Base-by-base conservation (phyloP, 2,888 invertebrate species). In the Trichogramma evanescens region DNA sequence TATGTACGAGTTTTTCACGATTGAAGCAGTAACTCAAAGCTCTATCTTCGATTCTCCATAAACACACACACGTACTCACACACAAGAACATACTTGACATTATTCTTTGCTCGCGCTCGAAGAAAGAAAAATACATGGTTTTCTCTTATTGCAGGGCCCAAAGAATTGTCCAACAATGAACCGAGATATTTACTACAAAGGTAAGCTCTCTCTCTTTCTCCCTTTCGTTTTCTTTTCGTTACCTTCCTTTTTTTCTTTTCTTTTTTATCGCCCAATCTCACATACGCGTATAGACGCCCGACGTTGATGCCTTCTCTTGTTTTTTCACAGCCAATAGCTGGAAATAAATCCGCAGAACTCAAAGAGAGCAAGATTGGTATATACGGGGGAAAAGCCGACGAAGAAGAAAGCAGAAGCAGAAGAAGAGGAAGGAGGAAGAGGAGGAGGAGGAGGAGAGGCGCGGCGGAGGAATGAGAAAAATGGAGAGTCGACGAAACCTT, bases 131-230 rank as follows among this genome's bases (percentile, higher is more conserved):
- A 13, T 13, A 13, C 13, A 13, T 2, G 13, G 38, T 56, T 53
- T 54, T 71, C 84, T 85, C 78, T 61, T 54, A 9, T 59, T 59
- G 57, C 83, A 88, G 82, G 86, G 84, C 67, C 88, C 87, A 65
- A 91, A 91, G 79, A 89, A 90, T 76, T 93, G 93, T 79, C 92
- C 93, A 60, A 93, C 90, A 73, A 93, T 93, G 93, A 89, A 92
- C 82, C 89, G 89, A 79, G 91, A 93, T 76, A 91, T 93, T 80
- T 89, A 93, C 82, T 94, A 94, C 79, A 91, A 91, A 88, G 90
- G 90, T 89, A 80, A 71, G 38, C 39, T 7, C 13, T 13, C 45
- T 9, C 45, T n/a, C 13, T 13, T 2, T 13, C 13, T 13, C 13
- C 13, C 13, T 13, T 13, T 13, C 13, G 13, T 13, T 13, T 13